phyloP scores from a whole-genome alignment of 2,888 invertebrate species.

The Gymnosoma rotundatum region DNA sequence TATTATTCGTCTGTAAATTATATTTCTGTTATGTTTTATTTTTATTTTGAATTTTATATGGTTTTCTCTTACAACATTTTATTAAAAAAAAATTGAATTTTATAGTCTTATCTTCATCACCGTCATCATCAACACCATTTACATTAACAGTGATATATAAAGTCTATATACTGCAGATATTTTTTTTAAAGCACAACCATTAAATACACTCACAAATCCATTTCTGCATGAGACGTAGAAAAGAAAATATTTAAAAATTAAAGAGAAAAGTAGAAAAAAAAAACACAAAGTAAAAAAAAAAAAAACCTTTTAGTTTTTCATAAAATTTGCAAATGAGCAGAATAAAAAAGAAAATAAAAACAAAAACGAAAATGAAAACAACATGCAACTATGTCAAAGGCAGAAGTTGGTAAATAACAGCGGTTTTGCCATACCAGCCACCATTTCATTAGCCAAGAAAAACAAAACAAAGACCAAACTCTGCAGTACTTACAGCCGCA shows the following conservation, averaged over 20 bases:
- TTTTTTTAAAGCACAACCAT: conserved; percentile 47
- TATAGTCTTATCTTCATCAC: conserved; percentile 56
- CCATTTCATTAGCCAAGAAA: conserved; percentile 42
- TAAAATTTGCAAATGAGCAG: conserved; percentile 62
- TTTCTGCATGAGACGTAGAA: neutral
- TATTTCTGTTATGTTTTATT: conserved; percentile 15
- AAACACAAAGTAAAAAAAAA: conserved; percentile 18
- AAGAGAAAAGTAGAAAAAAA: conserved; percentile 15
- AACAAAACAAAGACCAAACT: conserved; percentile 14
- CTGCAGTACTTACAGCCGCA: conserved; percentile 11
- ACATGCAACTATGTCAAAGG: conserved; percentile 29
- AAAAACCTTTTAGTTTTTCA: conserved; percentile 63
- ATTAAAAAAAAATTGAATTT: conserved; percentile 55
- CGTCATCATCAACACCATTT: conserved; percentile 60
- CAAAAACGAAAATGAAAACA: too few species aligned
- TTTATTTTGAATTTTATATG: conserved; percentile 32
- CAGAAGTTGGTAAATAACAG: conserved; percentile 39
- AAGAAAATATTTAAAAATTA: conserved; percentile 37
- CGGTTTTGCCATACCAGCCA: conserved; percentile 49
- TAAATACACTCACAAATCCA: conserved; percentile 44
- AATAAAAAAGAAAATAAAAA: neutral
- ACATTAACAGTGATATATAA: conserved; percentile 54
- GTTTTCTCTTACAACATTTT: conserved; percentile 36
- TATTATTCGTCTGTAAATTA: conserved; percentile 36
- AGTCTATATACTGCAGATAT: conserved; percentile 58